Base-by-base conservation (phyloP, 2,113 vertebrate genomes). In the Halcyon senegalensis region DNA sequence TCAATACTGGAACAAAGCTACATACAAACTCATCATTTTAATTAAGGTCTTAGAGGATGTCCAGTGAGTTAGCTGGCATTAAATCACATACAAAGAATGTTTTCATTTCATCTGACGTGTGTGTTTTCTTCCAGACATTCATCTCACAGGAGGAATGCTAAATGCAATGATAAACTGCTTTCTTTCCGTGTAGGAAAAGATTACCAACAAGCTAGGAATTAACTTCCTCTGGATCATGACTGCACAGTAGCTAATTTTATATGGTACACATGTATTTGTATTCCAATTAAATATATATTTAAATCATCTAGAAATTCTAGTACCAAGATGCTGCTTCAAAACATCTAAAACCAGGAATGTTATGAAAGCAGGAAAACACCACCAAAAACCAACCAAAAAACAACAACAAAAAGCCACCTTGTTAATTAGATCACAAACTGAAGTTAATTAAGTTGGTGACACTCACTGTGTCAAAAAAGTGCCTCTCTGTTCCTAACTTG, bases 1-100 rank as follows among this genome's bases (percentile, higher is more conserved):
- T 93, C 92, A 94, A 78, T 85, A 83, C 53, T 89, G 62, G 37
- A 93, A 88, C 59, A 91, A 84, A 77, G 56, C 69, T 72, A 91
- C 48, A 55, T n/a, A 44, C n/a, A 50, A 70, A 81, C 63, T 3
- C 48, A 25, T 89, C 50, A 46, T 68, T 77, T 91, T 94, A 95
- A 91, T 89, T 81, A 90, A 86, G 75, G 67, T 86, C 86, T 77
- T 44, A 93, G 39, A 62, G 50, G 41, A 84, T 68, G 35, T 56
- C 60, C 93, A 79, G 67, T 66, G 58, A 93, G 76, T 76, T 96
- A 90, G 93, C 39, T 83, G 62, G 19, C 41, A 78, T 68, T 92
- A 96, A 92, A 95, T 89, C 56, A 91, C 4, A 3, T 43, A 31
- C 20, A 67, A 84, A 86, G 62, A 88, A 82, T 63, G 59, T 28